Percentiles rank a stretch among this genome's conserved stretches.
phyloP scores from a whole-genome alignment of 2,113 vertebrate genomes.

The Proteles cristata region DNA sequence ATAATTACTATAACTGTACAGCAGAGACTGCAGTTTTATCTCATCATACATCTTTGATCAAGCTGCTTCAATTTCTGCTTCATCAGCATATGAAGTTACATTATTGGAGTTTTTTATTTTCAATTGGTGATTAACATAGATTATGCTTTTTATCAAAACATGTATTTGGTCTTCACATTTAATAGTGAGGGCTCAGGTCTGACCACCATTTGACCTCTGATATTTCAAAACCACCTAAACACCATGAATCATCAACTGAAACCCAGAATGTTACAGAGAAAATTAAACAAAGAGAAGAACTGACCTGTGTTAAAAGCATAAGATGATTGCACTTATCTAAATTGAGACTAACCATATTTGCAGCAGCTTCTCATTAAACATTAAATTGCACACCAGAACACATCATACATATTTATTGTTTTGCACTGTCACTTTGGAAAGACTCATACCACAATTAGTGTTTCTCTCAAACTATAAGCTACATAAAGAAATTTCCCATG shows the following conservation, averaged over 20 bases:
- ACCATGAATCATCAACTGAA: slow-evolving; percentile 72
- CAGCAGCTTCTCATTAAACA: slow-evolving; percentile 78
- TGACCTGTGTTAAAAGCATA: slow-evolving; percentile 78
- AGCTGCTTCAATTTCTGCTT: slow-evolving; percentile 88
- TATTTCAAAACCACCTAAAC: slow-evolving; percentile 74
- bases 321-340: slow-evolving; percentile 72
- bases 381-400: slow-evolving; percentile 72
- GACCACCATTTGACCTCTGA: slow-evolving; percentile 86
- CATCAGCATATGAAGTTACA: slow-evolving; percentile 89
- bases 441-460: slow-evolving; percentile 72
- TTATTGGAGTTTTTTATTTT: slow-evolving; percentile 88
- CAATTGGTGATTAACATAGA: slow-evolving; percentile 87
- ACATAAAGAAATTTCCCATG: slow-evolving; percentile 61
- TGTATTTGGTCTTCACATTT: slow-evolving; percentile 66
- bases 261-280: slow-evolving; percentile 51
- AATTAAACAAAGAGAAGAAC: slow-evolving; percentile 80
- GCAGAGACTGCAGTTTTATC: slow-evolving; percentile 91
- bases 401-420: slow-evolving; percentile 78
- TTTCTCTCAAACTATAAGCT: slow-evolving; percentile 70
- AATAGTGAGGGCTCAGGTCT: slow-evolving; percentile 45
- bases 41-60: slow-evolving; percentile 90
- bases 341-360: slow-evolving; percentile 74
- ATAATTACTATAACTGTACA: slow-evolving; percentile 92
- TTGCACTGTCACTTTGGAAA: slow-evolving; percentile 73
- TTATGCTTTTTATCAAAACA: slow-evolving; percentile 82